phyloP scores from a whole-genome alignment of 2,888 invertebrate genomes.

The Pyrochroa serraticornis region DNA sequence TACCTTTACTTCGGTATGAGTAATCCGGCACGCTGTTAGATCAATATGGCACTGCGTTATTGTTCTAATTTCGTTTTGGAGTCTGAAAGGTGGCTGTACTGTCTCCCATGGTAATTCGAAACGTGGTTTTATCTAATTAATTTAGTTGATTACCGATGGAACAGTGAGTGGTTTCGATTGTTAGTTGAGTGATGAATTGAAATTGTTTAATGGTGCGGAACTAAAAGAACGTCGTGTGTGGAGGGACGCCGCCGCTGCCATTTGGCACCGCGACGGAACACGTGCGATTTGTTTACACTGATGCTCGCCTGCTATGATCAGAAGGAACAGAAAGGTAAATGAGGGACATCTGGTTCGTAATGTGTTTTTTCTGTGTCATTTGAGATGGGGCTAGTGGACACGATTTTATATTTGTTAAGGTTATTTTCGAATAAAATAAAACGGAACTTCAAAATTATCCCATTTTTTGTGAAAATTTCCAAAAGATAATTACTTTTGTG shows the following conservation, averaged over 20 bases:
- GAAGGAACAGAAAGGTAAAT: constrained; percentile 50
- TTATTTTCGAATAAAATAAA: neutral
- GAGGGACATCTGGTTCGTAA: constrained; percentile 20
- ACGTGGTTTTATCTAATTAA: no score
- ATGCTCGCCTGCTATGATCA: constrained; percentile 43
- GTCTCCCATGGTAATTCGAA: no score
- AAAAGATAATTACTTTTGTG: neutral
- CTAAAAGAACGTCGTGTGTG: neutral
- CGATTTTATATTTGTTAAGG: no score
- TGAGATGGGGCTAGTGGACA: no score
- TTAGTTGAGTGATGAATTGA: neutral
- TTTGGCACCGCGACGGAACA: constrained; percentile 30
- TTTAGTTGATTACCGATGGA: no score
- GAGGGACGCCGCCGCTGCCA: constrained; percentile 4
- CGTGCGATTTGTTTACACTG: constrained; percentile 30
- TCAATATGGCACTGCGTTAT: constrained; percentile 29
- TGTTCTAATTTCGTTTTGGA: no score
- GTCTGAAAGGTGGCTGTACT: no score
- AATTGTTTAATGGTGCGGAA: constrained; percentile 18
- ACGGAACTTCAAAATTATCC: neutral
- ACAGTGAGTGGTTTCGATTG: neutral
- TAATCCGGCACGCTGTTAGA: constrained; percentile 36
- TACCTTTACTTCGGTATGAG: constrained; percentile 35
- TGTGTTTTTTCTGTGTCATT: constrained; percentile 6
- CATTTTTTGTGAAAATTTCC: neutral